Evolutionary conservation across 2,888 invertebrate genomes (phyloP), one percentile per base, ranked within the genome.

Genomic region (Villa cingulata): DNA sequence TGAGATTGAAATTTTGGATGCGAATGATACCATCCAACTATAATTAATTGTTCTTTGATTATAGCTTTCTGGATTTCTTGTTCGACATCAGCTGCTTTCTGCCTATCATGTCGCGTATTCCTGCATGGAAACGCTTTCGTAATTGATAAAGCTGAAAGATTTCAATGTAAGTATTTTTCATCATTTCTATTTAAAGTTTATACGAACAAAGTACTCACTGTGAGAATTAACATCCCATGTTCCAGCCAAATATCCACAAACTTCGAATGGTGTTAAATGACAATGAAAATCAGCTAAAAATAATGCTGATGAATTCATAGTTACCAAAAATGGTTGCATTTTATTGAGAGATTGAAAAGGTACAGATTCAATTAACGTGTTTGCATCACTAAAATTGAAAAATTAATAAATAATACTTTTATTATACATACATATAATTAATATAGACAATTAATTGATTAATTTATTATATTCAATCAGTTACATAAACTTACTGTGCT

Each of bases 21-120:
- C 12, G 91, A 91, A 69, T 95, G 95, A 70, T 94, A 95, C 94
- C 94, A 95, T 9, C 95, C 94, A 4, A 94, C 83, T 10, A 94
- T 70, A 5, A 81, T 79, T 37, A 92, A 73, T 46, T 87, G 84
- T 58, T 84, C 78, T 59, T 80, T 81, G 60, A 89, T 84, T 69
- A 95, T 86, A 48, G 81, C 76, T 64, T 83, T 80, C 50, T 86
- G 84, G 58, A 94, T 89, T 70, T 86, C 85, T 7, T 79, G 69
- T 64, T 90, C 89, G 0, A 87, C 81, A 50, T 84, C 74, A 5
- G 80, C 78, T 34, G 85, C 82, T 51, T 83, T 81, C 50, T 82
- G 80, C 45, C 78, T 76, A 63, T 92, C 91, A 51, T 78, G 81
- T 53, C 89, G 82, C 46, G 85, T 82, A 55, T 82, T 81, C 20